A percentile compares a stretch with the other conserved stretches of the same genome.
phyloP scores from a whole-genome alignment of 2,113 vertebrate genomes.

The Forbesichthys papilliferus region DNA sequence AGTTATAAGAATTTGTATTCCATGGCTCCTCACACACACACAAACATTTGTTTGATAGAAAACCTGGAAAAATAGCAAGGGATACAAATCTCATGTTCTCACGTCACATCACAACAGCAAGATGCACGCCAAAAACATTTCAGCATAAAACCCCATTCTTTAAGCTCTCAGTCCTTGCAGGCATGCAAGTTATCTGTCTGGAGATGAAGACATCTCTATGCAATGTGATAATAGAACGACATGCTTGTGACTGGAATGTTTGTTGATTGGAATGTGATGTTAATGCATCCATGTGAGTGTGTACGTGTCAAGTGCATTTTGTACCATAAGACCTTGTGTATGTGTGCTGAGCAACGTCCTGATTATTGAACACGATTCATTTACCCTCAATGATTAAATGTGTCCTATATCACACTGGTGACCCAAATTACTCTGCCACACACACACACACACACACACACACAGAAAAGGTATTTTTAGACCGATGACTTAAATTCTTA shows the following conservation, averaged over 20 bases:
- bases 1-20: no score
- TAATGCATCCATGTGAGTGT: constrained; percentile 3
- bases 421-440: constrained; percentile 45
- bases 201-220: constrained; percentile 1
- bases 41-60: no score
- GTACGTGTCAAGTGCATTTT: constrained; percentile 35
- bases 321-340: constrained; percentile 20
- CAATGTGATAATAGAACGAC: background rate
- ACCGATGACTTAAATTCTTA: constrained; percentile 12
- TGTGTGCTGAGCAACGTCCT: constrained; percentile 48
- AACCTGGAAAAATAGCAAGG: no score
- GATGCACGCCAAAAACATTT: no score
- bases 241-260: background rate
- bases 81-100: no score
- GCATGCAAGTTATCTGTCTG: constrained; percentile 46
- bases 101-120: no score
- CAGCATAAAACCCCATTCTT: background rate
- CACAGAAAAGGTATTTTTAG: constrained; percentile 55
- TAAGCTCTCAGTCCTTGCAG: background rate
- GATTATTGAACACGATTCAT: constrained; percentile 59
- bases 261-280: background rate
- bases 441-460: constrained; percentile 19
- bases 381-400: constrained; percentile 60
- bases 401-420: constrained; percentile 48
- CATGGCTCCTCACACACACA: no score